phyloP scores from a whole-genome alignment of 2,797 vertebrate genomes.

The Aplochiton taeniatus region DNA sequence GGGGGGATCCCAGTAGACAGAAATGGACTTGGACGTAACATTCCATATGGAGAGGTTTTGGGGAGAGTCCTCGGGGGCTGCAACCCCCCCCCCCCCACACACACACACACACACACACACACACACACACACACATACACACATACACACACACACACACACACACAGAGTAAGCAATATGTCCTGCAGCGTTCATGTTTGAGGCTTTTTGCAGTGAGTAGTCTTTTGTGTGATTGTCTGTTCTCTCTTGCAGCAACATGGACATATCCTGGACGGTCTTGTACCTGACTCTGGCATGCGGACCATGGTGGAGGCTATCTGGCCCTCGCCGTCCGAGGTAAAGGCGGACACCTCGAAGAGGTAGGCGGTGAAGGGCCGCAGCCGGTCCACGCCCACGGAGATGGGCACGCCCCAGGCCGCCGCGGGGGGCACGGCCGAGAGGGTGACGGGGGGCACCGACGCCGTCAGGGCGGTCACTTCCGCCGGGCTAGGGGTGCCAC shows the following conservation, averaged over 20 bases:
- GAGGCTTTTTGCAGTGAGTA: no score
- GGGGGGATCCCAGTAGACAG: slow-evolving; percentile 87
- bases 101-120: slow-evolving; percentile 22
- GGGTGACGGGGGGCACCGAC: slow-evolving; percentile 62
- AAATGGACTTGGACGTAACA: slow-evolving; percentile 84
- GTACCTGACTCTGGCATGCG: slow-evolving; percentile 94
- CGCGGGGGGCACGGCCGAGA: slow-evolving; percentile 75
- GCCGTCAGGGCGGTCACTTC: slow-evolving; percentile 72
- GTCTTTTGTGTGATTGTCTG: slow-evolving; percentile 13
- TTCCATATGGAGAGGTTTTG: slow-evolving; percentile 81
- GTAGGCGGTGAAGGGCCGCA: slow-evolving; percentile 91
- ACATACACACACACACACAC: slow-evolving; percentile 7
- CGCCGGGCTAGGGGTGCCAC: slow-evolving; percentile 87
- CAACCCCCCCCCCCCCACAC: slow-evolving; percentile 39
- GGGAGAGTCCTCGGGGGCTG: slow-evolving; percentile 93
- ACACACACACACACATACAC: slow-evolving; percentile 16
- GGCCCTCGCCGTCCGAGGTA: slow-evolving; percentile 90
- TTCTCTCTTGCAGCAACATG: no score
- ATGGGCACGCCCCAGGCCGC: slow-evolving; percentile 91
- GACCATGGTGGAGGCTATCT: slow-evolving; percentile 90
- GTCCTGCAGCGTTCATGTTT: neutral
- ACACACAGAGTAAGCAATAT: no score
- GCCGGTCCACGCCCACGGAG: slow-evolving; percentile 84
- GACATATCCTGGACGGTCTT: no score
- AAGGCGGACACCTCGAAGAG: slow-evolving; percentile 96